These are phyloP conservation scores for Nyctibius bracteatus DNA, from an alignment of 2,113 vertebrate species.

Conservation along the genomic window DNA sequence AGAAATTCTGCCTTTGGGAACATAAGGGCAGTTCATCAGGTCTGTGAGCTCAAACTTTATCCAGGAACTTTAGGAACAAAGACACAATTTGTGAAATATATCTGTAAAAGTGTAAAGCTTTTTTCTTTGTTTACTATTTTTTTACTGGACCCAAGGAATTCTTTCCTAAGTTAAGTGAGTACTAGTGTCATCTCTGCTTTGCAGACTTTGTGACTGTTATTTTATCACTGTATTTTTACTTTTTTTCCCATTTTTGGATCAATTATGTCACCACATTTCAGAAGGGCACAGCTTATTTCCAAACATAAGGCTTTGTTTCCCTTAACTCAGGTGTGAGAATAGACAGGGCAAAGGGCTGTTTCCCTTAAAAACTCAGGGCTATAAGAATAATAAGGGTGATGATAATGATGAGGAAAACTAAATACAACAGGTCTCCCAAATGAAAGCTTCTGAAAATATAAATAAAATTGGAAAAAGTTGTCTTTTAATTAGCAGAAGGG, in stretches of 20 bases:
- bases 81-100: not conserved
- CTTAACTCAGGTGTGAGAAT: not conserved
- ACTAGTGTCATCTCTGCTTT: not conserved
- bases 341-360: not conserved
- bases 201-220: conserved; percentile 12
- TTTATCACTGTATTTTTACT: conserved; percentile 24
- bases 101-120: not conserved
- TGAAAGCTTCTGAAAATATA: not conserved
- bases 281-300: not conserved
- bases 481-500: not conserved
- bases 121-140: not conserved
- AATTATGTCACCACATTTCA: not conserved
- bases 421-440: not conserved
- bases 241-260: not conserved
- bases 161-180: conserved; percentile 35
- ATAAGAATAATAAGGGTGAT: not conserved
- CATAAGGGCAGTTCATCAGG: conserved; percentile 25
- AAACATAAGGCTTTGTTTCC: not conserved
- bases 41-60: not conserved
- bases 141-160: conserved; percentile 3
- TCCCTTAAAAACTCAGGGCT: not conserved
- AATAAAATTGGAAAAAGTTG: not conserved
- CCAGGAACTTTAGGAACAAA: conserved; percentile 35
- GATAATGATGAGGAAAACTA: not conserved
- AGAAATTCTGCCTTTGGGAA: conserved; percentile 7